These are phyloP conservation scores for Ptilodon capucinus DNA, from an alignment of 2,888 invertebrate species.

Conservation along the genomic window DNA sequence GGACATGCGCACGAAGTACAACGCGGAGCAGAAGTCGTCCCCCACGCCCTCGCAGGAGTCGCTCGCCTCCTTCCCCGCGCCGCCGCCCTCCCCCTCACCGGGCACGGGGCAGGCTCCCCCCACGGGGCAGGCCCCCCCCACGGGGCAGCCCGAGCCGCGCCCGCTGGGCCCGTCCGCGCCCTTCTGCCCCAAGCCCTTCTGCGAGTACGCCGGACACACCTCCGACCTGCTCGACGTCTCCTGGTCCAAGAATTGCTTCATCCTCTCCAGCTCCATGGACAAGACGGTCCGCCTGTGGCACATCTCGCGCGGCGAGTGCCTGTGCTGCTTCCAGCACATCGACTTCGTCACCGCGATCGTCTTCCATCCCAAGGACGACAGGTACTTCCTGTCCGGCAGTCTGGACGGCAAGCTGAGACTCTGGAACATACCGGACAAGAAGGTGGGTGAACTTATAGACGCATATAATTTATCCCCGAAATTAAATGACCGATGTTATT, in stretches of 20 bases:
- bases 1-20: slow-evolving; percentile 98
- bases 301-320: slow-evolving; percentile 97
- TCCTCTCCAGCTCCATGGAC: slow-evolving; percentile 99
- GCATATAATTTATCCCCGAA: no score
- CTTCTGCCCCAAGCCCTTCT: slow-evolving; percentile 95
- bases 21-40: slow-evolving; percentile 93
- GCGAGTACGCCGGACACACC: slow-evolving; percentile 96
- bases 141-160: slow-evolving; percentile 70
- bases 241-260: slow-evolving; percentile 99
- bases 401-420: slow-evolving; percentile 98
- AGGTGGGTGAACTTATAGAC: slow-evolving; percentile 69
- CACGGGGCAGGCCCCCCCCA: slow-evolving; percentile 94
- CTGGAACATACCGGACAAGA: slow-evolving; percentile 99
- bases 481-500: no score
- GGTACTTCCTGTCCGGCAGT: slow-evolving; percentile 97
- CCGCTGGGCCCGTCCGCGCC: slow-evolving; percentile 84
- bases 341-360: slow-evolving; percentile 99
- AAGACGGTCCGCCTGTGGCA: slow-evolving; percentile 98
- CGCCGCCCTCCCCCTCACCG: slow-evolving; percentile 81
- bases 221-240: slow-evolving; percentile 98
- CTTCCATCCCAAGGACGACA: slow-evolving; percentile 96
- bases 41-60: slow-evolving; percentile 97
- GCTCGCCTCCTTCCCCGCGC: slow-evolving; percentile 84
- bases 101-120: no score
- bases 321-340: slow-evolving; percentile 99